A percentile compares a stretch with the other conserved stretches of the same genome.
These are phyloP conservation scores for Salarias fasciatus DNA, from an alignment of 2,797 vertebrate genomes.

Conservation along the genomic window DNA sequence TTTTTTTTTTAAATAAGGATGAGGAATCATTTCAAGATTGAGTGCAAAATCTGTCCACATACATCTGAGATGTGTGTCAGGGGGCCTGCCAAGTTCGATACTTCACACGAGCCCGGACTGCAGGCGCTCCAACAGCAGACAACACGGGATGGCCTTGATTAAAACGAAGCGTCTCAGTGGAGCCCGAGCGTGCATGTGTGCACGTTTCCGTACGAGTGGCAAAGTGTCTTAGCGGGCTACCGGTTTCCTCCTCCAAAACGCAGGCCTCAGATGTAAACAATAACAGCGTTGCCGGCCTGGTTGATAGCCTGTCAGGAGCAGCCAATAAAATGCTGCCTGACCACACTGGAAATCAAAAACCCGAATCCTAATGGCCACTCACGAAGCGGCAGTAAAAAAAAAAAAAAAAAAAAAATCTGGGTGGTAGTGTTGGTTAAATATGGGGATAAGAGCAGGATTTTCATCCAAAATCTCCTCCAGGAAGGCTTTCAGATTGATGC, in stretches of 20 bases:
- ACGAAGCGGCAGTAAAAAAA: neutral
- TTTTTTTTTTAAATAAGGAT: neutral
- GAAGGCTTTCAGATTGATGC: no score
- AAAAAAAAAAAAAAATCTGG: no score
- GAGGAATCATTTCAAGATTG: slow-evolving; percentile 32
- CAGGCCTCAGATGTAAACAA: slow-evolving; percentile 3
- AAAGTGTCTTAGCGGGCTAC: neutral
- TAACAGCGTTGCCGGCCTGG: neutral
- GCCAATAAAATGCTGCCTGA: neutral
- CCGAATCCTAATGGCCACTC: neutral
- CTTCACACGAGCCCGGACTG: slow-evolving; percentile 25
- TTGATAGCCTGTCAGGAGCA: neutral
- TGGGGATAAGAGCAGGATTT: neutral
- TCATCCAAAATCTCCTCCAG: no score
- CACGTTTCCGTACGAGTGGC: no score
- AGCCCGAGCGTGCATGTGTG: no score
- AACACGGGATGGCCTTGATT: no score
- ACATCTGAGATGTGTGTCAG: slow-evolving; percentile 21
- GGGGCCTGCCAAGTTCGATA: slow-evolving; percentile 30
- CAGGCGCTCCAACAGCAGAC: no score
- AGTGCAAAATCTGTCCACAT: slow-evolving; percentile 20
- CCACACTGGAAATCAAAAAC: neutral
- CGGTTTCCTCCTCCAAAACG: slow-evolving; percentile 8
- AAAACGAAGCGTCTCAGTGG: no score
- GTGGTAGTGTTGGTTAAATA: neutral